A percentile compares a stretch with the other conserved stretches of the same genome.
Evolutionary conservation across 2,113 vertebrate genomes (phyloP).

Genomic region (Mormyrus iriodes): DNA sequence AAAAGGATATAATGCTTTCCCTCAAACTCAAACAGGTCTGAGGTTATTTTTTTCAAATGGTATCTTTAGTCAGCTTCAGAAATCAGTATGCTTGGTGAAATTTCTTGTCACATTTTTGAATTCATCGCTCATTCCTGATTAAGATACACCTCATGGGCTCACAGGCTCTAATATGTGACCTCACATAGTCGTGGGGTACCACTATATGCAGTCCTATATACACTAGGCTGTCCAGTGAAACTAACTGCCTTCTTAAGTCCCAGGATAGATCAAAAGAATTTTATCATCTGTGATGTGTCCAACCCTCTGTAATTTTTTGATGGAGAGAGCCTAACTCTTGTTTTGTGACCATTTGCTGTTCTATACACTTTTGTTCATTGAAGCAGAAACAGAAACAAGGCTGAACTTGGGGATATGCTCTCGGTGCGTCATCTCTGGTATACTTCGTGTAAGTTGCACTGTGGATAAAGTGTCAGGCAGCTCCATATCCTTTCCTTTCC

Average conservation of each 20-base stretch:
- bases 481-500: background rate
- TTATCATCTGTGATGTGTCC: background rate
- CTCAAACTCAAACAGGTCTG: background rate
- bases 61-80: background rate
- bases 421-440: background rate
- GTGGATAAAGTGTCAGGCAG: background rate
- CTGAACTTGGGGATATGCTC: background rate
- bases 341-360: background rate
- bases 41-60: background rate
- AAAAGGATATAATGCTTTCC: background rate
- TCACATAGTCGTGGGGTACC: background rate
- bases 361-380: no score
- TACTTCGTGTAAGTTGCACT: background rate
- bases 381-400: no score
- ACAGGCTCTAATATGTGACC: background rate
- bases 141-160: background rate
- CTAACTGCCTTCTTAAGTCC: background rate
- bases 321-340: background rate
- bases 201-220: background rate
- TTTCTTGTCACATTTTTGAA: background rate
- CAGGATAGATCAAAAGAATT: background rate
- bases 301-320: background rate
- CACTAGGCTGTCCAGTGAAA: background rate
- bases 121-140: background rate
- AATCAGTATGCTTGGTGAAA: background rate